A percentile compares a stretch with the other conserved stretches of the same genome.
phyloP scores from a whole-genome alignment of 2,113 vertebrate genomes.

The Thunnus maccoyii region DNA sequence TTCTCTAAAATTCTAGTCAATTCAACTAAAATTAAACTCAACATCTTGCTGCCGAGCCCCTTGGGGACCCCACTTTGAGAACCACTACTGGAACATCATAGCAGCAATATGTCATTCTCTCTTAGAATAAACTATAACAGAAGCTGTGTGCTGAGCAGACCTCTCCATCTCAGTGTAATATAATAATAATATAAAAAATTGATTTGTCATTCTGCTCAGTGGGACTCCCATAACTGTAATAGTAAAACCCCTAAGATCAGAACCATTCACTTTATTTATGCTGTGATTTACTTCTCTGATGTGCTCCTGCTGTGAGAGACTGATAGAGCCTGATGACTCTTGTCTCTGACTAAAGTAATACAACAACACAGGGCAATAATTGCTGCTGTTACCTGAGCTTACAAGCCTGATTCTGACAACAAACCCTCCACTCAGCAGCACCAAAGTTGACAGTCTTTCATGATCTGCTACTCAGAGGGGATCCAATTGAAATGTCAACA shows the following conservation, averaged over 20 bases:
- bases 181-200: conserved; percentile 21
- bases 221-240: conserved; percentile 12
- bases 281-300: conserved; percentile 10
- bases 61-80: conserved; percentile 12
- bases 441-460: background rate
- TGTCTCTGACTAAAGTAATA: background rate
- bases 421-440: conserved; percentile 1
- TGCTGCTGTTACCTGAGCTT: conserved; percentile 3
- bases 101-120: conserved; percentile 19
- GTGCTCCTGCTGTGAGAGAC: conserved; percentile 21
- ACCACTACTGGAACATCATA: conserved; percentile 12
- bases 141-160: conserved; percentile 9
- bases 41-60: conserved; percentile 14
- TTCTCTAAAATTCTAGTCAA: conserved; percentile 12
- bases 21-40: conserved; percentile 10
- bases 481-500: too few species aligned
- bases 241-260: conserved; percentile 24
- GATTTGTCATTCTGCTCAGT: conserved; percentile 19
- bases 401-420: conserved; percentile 9
- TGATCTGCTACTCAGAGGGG: too few species aligned
- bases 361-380: background rate
- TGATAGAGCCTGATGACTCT: background rate
- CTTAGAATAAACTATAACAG: conserved; percentile 29
- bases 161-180: conserved; percentile 9
- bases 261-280: conserved; percentile 26